These are phyloP conservation scores for Ia io DNA, from an alignment of 2,113 vertebrate genomes.

Conservation along the genomic window DNA sequence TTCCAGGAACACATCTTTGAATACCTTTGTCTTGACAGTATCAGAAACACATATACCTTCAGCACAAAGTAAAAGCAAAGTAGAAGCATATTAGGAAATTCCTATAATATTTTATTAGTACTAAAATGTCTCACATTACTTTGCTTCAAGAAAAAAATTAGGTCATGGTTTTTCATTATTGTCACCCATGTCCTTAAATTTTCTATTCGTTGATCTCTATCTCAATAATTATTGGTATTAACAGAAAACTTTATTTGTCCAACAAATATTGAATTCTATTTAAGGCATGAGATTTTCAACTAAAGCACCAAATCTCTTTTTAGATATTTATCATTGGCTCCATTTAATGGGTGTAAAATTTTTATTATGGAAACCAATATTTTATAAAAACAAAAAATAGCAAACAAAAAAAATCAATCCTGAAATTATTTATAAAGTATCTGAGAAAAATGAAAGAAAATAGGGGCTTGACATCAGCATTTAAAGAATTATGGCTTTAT, in stretches of 20 bases:
- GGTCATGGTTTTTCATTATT: neutral
- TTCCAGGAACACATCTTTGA: constrained; percentile 87
- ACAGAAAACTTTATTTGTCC: constrained; percentile 27
- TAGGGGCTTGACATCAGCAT: neutral
- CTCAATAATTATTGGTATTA: neutral
- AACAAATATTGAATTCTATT: constrained; percentile 32
- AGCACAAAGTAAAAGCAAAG: constrained; percentile 22
- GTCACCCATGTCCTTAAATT: neutral
- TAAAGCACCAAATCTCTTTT: neutral
- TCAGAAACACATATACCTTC: constrained; percentile 92
- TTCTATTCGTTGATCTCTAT: neutral
- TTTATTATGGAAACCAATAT: neutral
- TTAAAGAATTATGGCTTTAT: neutral
- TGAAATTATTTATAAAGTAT: neutral
- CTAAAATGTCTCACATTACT: neutral
- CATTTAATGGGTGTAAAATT: neutral
- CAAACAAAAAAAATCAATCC: neutral
- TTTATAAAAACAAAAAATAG: constrained; percentile 11
- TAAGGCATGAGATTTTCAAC: neutral
- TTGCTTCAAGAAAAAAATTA: neutral
- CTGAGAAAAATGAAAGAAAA: neutral
- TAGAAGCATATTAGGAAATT: constrained; percentile 28
- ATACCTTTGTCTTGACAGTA: constrained; percentile 82
- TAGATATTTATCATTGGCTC: neutral
- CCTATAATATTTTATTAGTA: neutral